Base-by-base conservation (phyloP, 2,888 invertebrate species). In the Tuta absoluta region DNA sequence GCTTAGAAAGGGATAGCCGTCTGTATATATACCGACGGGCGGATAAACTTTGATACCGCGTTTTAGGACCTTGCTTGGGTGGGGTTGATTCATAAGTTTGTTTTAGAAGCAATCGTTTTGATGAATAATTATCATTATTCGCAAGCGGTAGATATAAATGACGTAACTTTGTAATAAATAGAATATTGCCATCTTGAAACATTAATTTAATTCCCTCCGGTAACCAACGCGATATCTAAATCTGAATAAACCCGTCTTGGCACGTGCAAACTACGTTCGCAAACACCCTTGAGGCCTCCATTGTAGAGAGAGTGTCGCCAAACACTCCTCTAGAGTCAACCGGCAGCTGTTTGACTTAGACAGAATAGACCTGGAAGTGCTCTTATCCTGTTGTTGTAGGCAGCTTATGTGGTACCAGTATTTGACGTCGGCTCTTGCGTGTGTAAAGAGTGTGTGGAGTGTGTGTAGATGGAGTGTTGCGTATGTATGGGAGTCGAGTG, bases 231-330 rank as follows among this genome's bases (percentile, higher is more conserved):
- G 23, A 24, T 14, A 28, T 28, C 28, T 49, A 19, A 65, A 65
- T 65, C 49, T 58, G 48, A 62, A 65, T 65, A 62, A 65, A 59
- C 53, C 62, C 8, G 38, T 12, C 21, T 23, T n/a, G 49, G 14
- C 60, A 37, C 51, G 33, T 37, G 60, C 38, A 65, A 63, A 57
- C 63, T 65, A 63, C 59, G 63, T 53, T 60, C 53, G 63, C 63
- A 66, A 66, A 66, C 66, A 66, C 63, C 60, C 61, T 48, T 24
- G 14, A 45, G 45, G 60, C 48, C 45, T 60, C 33, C 57, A 79
- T 77, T 82, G 84, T 82, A 75, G 77, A 73, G 77, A 73, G 79
- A 81, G 82, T 84, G 81, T 84, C 76, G 75, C 71, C 82, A 82
- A 85, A 85, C 82, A 85, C 80, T 82, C 72, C 72, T 72, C 73